Evolutionary conservation across 1,140 invertebrate species (phyloP).

Genomic region (Lepidotrigona ventralis): DNA sequence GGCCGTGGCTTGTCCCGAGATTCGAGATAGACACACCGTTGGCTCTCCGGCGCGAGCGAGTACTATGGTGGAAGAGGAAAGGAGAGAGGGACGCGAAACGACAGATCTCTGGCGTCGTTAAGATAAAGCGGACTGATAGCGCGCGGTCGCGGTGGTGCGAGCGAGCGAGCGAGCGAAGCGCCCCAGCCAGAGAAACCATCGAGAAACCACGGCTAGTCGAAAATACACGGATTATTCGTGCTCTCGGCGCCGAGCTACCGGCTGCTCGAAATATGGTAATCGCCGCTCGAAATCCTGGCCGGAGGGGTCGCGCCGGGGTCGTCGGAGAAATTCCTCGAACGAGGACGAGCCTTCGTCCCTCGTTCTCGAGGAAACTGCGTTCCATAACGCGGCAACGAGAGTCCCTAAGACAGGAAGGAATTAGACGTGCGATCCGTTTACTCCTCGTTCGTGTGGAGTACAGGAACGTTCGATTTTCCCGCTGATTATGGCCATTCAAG

Average conservation of each 20-base stretch:
- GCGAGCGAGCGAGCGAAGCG: slow-evolving; percentile 31
- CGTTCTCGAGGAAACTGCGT: neutral
- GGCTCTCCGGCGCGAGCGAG: neutral
- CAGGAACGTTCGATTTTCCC: too few species aligned
- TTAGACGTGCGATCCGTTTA: neutral
- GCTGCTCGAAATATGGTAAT: slow-evolving; percentile 68
- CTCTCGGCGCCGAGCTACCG: slow-evolving; percentile 55
- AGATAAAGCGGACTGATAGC: slow-evolving; percentile 69
- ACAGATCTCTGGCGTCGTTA: slow-evolving; percentile 71
- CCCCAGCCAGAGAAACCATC: slow-evolving; percentile 1
- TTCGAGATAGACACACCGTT: slow-evolving; percentile 52
- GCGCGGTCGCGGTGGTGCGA: slow-evolving; percentile 48
- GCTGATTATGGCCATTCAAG: too few species aligned
- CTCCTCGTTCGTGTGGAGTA: too few species aligned
- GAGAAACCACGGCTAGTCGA: slow-evolving; percentile 47
- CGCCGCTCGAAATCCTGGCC: slow-evolving; percentile 51
- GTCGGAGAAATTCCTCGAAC: slow-evolving; percentile 16
- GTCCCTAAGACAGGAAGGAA: neutral
- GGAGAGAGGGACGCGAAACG: slow-evolving; percentile 53
- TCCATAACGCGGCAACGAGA: neutral
- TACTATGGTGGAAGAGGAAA: neutral
- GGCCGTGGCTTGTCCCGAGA: slow-evolving; percentile 46
- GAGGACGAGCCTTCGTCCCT: neutral
- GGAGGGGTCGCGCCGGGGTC: slow-evolving; percentile 37
- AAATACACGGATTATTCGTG: slow-evolving; percentile 68